Evolutionary conservation across 2,888 invertebrate genomes (phyloP), one percentile per base, ranked within the genome.

Genomic region (Scotopteryx bipunctaria): DNA sequence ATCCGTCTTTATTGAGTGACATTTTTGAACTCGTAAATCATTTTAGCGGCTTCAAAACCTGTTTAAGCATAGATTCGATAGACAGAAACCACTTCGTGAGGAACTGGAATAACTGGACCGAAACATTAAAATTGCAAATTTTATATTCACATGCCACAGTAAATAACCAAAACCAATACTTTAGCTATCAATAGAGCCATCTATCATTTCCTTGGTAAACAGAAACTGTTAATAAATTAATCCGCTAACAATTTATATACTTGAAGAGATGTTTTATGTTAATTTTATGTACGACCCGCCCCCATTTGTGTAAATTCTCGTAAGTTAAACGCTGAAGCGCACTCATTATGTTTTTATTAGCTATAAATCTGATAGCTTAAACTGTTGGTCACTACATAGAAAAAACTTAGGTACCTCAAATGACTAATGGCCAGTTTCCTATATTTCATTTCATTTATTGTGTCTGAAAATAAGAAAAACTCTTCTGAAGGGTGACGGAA

Each of bases 211-310:
- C 61, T 64, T 64, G 52, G 71, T 71, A 73, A 80, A 80, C 73
- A 76, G 53, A 66, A 68, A 67, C 66, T 68, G 69, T 69, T 73
- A 66, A 81, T 81, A 82, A 81, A 85, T 80, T 78, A 78, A 78
- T 76, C 69, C 67, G 62, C 66, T 65, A 66, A 78, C 73, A 79
- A 80, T 80, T 81, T 81, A 83, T 80, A 73, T 75, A 73, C 69
- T 76, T 73, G 69, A 75, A 75, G 79, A 76, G 76, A 78, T 75
- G 78, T 82, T 86, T 80, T 78, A 85, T 85, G 84, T 66, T 83
- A 83, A 87, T 86, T 83, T 84, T 83, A 85, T 86, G 82, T 80
- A 78, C 69, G 71, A 65, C 61, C 75, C 81, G 78, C 81, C 78
- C 73, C 76, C 68, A 57, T 67, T 64, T 70, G 72, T 76, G 76